Conservation (phyloP, 2,888 invertebrate genomes). For the Lottia scabra region DNA sequence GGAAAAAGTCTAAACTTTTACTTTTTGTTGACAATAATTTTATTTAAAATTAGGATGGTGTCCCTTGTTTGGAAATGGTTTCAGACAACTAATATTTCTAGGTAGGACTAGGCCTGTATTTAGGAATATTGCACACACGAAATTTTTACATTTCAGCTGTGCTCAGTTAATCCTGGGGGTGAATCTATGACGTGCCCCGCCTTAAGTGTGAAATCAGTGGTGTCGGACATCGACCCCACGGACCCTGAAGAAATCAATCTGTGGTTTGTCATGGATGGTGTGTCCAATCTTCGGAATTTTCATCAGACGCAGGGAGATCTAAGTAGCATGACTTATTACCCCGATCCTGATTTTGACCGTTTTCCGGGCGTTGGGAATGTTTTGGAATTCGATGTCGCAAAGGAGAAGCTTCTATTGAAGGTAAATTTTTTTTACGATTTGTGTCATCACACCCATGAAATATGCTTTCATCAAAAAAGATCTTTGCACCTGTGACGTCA, state of each 20-base stretch:
- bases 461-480: too few species aligned
- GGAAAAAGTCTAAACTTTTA: too few species aligned
- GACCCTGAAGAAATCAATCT: slow-evolving; percentile 42
- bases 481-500: too few species aligned
- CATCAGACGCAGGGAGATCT: slow-evolving; percentile 30
- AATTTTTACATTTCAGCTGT: slow-evolving; percentile 26
- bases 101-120: background rate
- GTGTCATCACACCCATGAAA: too few species aligned
- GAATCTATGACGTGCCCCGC: slow-evolving; percentile 55
- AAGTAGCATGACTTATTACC: slow-evolving; percentile 58
- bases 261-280: slow-evolving; percentile 66
- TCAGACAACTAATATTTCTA: background rate
- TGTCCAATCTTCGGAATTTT: slow-evolving; percentile 41
- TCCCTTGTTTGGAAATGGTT: too few species aligned
- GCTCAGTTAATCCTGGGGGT: slow-evolving; percentile 36
- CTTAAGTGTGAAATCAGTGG: slow-evolving; percentile 41
- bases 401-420: slow-evolving; percentile 47
- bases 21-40: too few species aligned
- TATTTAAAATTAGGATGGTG: too few species aligned
- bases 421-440: slow-evolving; percentile 28
- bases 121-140: too few species aligned
- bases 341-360: slow-evolving; percentile 54
- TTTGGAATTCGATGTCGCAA: slow-evolving; percentile 41
- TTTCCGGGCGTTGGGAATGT: slow-evolving; percentile 44
- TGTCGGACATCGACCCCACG: slow-evolving; percentile 28